Evolutionary conservation across 2,113 vertebrate species (phyloP).

Genomic region (Ophiodon elongatus): DNA sequence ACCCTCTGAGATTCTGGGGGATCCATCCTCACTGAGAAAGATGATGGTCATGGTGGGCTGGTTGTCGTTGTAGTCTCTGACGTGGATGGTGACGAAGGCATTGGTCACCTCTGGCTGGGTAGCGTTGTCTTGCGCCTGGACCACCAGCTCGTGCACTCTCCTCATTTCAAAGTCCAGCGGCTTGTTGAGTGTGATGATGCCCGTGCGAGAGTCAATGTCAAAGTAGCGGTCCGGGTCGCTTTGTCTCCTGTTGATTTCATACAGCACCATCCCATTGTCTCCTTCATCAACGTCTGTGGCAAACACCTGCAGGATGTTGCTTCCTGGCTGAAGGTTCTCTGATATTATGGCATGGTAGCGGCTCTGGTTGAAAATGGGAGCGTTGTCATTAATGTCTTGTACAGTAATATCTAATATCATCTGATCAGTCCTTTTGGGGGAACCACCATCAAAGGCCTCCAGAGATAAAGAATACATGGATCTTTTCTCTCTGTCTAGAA

Average conservation of each 20-base stretch:
- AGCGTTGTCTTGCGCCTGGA: constrained; percentile 94
- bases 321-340: constrained; percentile 93
- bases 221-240: constrained; percentile 95
- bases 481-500: constrained; percentile 92
- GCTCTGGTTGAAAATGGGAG: constrained; percentile 97
- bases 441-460: constrained; percentile 96
- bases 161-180: constrained; percentile 94
- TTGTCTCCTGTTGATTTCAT: constrained; percentile 96
- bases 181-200: constrained; percentile 93
- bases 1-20: constrained; percentile 94
- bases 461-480: constrained; percentile 89
- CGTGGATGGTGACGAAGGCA: constrained; percentile 96
- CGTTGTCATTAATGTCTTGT: constrained; percentile 97
- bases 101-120: constrained; percentile 95
- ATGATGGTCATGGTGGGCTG: constrained; percentile 99
- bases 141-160: constrained; percentile 95
- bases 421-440: constrained; percentile 89
- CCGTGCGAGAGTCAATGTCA: constrained; percentile 89
- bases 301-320: constrained; percentile 94
- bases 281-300: constrained; percentile 93
- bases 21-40: constrained; percentile 97
- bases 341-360: constrained; percentile 96
- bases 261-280: constrained; percentile 93
- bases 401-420: constrained; percentile 90
- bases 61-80: constrained; percentile 98